Percentiles rank a stretch among this genome's conserved stretches.
These are phyloP conservation scores for Myotis davidii DNA, from an alignment of 2,113 vertebrate genomes.

Conservation along the genomic window DNA sequence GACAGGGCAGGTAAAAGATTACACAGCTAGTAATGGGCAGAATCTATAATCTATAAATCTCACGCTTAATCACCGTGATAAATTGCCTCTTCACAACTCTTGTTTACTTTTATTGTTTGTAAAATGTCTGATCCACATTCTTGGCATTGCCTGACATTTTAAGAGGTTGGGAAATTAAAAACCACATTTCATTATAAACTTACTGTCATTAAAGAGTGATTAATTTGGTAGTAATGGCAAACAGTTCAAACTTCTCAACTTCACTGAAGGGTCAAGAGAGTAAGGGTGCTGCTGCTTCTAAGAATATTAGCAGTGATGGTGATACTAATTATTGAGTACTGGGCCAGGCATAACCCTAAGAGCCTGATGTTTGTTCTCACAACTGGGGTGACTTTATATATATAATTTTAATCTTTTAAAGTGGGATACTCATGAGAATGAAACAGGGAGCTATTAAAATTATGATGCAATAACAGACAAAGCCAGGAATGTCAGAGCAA, in stretches of 20 bases:
- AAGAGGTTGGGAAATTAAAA: background rate
- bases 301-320: background rate
- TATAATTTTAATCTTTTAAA: background rate
- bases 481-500: background rate
- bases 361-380: constrained; percentile 8
- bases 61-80: background rate
- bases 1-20: background rate
- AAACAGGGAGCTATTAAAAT: constrained; percentile 12
- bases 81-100: background rate
- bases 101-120: background rate
- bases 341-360: background rate
- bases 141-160: background rate
- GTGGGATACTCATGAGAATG: background rate
- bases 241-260: background rate
- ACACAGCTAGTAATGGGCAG: background rate
- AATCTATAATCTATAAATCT: background rate
- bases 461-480: background rate
- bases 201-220: background rate
- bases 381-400: background rate
- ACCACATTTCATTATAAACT: background rate
- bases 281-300: background rate
- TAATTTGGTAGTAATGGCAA: background rate
- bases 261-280: background rate
- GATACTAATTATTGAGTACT: background rate
- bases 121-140: background rate